Percentiles rank a stretch among this genome's conserved stretches.
These are phyloP conservation scores for Hystrix cristata DNA, from an alignment of 2,113 vertebrate genomes.

Conservation along the genomic window DNA sequence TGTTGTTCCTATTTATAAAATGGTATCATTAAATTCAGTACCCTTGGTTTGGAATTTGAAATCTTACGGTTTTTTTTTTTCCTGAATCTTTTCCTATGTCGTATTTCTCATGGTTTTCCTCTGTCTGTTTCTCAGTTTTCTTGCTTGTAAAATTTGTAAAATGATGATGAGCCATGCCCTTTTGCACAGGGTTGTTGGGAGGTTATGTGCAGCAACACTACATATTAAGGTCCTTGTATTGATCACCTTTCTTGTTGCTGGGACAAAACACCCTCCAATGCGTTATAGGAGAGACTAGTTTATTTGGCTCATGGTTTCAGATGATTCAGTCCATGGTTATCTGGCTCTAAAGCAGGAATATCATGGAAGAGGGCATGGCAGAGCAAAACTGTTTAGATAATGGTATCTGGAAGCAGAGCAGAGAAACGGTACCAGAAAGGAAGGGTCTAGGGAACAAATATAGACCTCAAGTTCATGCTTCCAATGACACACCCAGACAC, in stretches of 20 bases:
- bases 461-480: neutral
- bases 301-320: neutral
- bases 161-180: neutral
- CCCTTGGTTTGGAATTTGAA: neutral
- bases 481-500: neutral
- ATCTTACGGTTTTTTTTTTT: neutral
- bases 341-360: neutral
- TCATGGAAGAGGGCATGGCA: neutral
- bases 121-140: constrained; percentile 33
- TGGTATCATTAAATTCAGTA: neutral
- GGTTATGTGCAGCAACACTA: neutral
- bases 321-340: neutral
- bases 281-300: neutral
- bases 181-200: neutral
- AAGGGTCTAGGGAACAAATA: neutral
- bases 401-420: neutral
- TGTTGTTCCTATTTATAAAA: constrained; percentile 19
- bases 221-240: neutral
- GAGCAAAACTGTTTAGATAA: neutral
- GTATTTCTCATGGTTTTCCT: neutral
- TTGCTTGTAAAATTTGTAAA: constrained; percentile 48
- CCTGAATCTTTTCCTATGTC: neutral
- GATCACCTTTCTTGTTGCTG: neutral
- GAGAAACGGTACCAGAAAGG: neutral
- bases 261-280: neutral